Percentiles rank a stretch among this genome's conserved stretches.
These are phyloP conservation scores for Ciconia stormi DNA, from an alignment of 2,113 vertebrate genomes.

Conservation along the genomic window DNA sequence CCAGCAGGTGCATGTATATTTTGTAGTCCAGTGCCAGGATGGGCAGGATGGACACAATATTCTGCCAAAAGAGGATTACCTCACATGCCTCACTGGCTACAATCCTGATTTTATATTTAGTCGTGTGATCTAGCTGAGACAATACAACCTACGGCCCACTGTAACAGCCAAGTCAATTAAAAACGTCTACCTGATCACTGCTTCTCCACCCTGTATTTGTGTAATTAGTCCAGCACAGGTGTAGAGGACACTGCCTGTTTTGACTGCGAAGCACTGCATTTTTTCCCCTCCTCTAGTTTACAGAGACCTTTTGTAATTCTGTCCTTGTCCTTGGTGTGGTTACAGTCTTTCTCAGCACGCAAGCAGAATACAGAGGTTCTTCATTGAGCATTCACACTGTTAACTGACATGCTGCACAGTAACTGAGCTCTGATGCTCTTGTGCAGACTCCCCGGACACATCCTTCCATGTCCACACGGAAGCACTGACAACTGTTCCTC, in stretches of 20 bases:
- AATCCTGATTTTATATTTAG: background rate
- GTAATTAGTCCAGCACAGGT: background rate
- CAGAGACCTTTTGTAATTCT: background rate
- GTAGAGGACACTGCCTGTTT: background rate
- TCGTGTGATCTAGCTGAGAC: background rate
- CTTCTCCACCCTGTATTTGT: background rate
- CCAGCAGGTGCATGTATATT: background rate
- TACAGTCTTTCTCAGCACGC: background rate
- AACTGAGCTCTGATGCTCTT: background rate
- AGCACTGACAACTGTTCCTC: background rate
- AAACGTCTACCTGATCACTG: accelerated
- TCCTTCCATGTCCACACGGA: background rate
- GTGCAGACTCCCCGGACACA: background rate
- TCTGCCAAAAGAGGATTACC: slow-evolving; percentile 32
- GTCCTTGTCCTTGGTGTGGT: background rate
- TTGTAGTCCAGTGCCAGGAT: background rate
- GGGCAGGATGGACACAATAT: slow-evolving; percentile 8
- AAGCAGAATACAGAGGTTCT: background rate
- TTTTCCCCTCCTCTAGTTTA: background rate
- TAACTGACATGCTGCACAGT: accelerated
- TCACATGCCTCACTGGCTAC: background rate
- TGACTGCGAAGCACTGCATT: background rate
- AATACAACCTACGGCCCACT: background rate
- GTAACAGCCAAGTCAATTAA: background rate
- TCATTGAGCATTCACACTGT: background rate